Percentiles rank a stretch among this genome's conserved stretches.
Conservation (phyloP, 2,797 vertebrate species). For the Micropoecilia bifurca region DNA sequence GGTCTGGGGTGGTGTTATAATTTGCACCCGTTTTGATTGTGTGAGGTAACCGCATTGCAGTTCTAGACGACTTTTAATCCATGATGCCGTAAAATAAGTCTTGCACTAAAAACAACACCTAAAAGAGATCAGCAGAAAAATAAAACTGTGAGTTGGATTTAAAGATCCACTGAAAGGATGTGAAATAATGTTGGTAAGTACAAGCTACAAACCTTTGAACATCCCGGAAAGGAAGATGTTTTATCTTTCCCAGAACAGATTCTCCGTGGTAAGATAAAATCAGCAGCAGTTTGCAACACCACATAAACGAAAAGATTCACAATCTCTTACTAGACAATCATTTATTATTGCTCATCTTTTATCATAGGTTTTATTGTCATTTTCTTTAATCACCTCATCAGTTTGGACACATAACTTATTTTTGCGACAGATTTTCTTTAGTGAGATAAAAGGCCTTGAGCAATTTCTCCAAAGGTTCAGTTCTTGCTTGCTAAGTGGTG, state of each 20-base stretch:
- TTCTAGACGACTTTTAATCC: background rate
- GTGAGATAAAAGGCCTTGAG: slow-evolving; percentile 23
- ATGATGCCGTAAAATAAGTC: background rate
- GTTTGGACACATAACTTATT: background rate
- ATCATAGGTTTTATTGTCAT: background rate
- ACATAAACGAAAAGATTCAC: background rate
- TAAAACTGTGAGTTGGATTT: background rate
- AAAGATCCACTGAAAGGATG: background rate
- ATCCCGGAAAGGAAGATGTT: background rate
- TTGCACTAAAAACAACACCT: background rate
- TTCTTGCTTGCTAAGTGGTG: slow-evolving; percentile 36
- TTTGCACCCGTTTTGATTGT: background rate
- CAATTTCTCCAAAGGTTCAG: slow-evolving; percentile 33
- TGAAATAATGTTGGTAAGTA: background rate
- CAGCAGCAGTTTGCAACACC: background rate
- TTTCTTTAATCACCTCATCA: background rate
- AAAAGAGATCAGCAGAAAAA: background rate
- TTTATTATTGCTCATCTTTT: background rate
- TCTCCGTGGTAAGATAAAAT: background rate
- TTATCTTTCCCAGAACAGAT: background rate
- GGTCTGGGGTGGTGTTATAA: background rate
- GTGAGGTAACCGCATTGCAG: background rate
- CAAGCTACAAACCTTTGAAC: background rate
- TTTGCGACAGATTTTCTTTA: background rate
- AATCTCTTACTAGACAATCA: background rate